phyloP scores from a whole-genome alignment of 2,888 invertebrate species.

The Ethmia dodecea region DNA sequence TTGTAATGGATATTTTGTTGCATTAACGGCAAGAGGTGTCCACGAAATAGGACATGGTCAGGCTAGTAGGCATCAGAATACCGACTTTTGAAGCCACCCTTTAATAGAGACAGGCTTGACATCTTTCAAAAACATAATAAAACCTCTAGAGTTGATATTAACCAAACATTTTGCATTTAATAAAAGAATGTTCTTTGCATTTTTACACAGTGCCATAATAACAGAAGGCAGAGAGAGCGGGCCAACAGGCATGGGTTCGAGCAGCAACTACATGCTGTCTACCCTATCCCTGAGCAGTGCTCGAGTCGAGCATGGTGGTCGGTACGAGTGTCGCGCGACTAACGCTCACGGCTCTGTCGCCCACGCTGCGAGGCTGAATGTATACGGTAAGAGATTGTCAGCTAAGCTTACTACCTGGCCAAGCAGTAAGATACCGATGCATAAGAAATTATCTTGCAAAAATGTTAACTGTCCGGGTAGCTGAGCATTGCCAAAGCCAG shows the following conservation, averaged over 20 bases:
- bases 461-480: no score
- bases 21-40: no score
- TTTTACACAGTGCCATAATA: slow-evolving; percentile 54
- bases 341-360: slow-evolving; percentile 84
- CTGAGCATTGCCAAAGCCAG: slow-evolving; percentile 86
- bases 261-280: slow-evolving; percentile 86
- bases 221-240: slow-evolving; percentile 62
- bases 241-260: slow-evolving; percentile 50
- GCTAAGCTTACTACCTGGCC: no score
- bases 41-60: no score
- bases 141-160: no score
- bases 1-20: no score
- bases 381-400: slow-evolving; percentile 80
- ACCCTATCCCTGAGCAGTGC: slow-evolving; percentile 88
- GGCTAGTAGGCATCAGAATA: no score
- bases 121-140: neutral
- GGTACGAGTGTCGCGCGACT: slow-evolving; percentile 88
- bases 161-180: slow-evolving; percentile 2
- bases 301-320: slow-evolving; percentile 88
- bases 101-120: no score
- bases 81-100: no score
- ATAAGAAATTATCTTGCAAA: no score
- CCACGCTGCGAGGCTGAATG: slow-evolving; percentile 87
- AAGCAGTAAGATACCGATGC: no score
- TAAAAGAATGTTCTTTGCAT: no score